Base-by-base conservation (phyloP, 2,888 invertebrate species). In the Deroplatys truncata region DNA sequence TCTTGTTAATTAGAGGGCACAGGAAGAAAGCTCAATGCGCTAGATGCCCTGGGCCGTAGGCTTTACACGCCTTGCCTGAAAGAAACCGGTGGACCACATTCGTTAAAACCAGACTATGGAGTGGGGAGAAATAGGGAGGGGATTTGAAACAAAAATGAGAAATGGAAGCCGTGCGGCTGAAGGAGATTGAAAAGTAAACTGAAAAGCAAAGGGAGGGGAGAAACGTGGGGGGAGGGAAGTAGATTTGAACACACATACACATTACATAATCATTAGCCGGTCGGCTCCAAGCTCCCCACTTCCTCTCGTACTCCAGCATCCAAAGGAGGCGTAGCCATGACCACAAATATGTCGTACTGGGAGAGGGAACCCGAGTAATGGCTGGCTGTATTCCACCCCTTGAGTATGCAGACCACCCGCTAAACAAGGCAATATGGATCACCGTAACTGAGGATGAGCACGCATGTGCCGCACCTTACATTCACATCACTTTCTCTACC, bases 311-410 rank as follows among this genome's bases (percentile, higher is more conserved):
- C 56, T 20, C 56, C 56, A 72, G 56, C 25, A 72, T 72, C 56
- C 25, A 72, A 72, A 72, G 56, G 56, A 72, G 56, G 85, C 84
- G 89, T 49, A 84, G 56, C 88, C 84, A 28, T 31, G 88, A 88
- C 87, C 84, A 84, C 87, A 84, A 89, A 84, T 87, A 88, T 88
- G 89, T 87, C 85, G 89, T 87, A 72, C 82, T 84, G n/a, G 72
- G 56, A 25, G 56, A 72, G 56, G 56, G 16, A 56, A 16, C 15
- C 16, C 2, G 56, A 72, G 56, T 72, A 72, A 72, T 72, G 56
- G 56, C 56, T 72, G 49, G 15, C 49, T n/a, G 49, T 49, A 49
- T 49, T 72, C 56, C 56, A 72, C 56, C 56, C 56, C 56, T 72
- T 72, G 20, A 72, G 20, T 2, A 16, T 56, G 56, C 25, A 72